Evolutionary conservation across 2,888 invertebrate species (phyloP).

Genomic region (Encarsia formosa): DNA sequence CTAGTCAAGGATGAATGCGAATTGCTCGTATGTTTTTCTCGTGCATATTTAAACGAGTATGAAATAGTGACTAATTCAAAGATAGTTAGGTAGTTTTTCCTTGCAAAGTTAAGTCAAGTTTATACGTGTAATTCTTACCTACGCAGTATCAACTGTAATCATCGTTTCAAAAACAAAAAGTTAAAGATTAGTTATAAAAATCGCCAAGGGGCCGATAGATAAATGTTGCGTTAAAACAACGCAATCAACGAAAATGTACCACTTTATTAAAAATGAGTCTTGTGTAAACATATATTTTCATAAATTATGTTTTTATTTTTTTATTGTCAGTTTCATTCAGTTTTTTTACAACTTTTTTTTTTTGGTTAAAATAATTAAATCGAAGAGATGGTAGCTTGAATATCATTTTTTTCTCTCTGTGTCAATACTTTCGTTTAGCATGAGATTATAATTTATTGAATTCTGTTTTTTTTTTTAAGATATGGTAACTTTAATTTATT

Average conservation of each 20-base stretch:
- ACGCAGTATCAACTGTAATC: conserved; percentile 25
- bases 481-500: conserved; percentile 7
- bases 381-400: conserved; percentile 5
- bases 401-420: conserved; percentile 1
- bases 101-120: conserved; percentile 25
- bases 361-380: neutral
- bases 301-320: conserved; percentile 22
- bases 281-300: conserved; percentile 14
- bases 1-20: conserved; percentile 44
- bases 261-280: conserved; percentile 16
- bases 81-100: conserved; percentile 28
- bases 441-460: conserved; percentile 27
- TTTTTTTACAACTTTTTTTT: conserved; percentile 8
- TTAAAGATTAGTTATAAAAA: conserved; percentile 1
- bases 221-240: conserved; percentile 3
- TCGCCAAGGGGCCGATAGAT: conserved; percentile 11
- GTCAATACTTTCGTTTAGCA: neutral
- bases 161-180: conserved; percentile 20
- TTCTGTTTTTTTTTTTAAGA: conserved; percentile 1
- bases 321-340: conserved; percentile 4
- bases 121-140: conserved; percentile 27
- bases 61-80: conserved; percentile 28
- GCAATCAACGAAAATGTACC: conserved; percentile 17
- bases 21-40: conserved; percentile 27
- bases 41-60: conserved; percentile 24